Evolutionary conservation across 2,113 vertebrate species (phyloP).

Genomic region (Psephotus haematonotus): DNA sequence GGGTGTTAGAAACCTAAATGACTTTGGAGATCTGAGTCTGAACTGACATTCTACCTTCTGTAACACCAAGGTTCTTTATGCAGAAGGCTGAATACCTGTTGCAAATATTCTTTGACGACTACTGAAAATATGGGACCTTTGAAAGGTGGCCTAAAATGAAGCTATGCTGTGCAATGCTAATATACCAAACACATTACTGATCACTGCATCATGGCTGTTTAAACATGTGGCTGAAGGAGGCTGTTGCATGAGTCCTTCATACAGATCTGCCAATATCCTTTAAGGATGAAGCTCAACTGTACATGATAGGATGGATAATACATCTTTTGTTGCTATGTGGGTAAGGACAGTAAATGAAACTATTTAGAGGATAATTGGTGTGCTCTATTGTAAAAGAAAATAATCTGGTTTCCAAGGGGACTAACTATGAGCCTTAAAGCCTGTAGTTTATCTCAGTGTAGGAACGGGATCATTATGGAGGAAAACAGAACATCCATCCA

Average conservation of each 20-base stretch:
- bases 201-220: background rate
- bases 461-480: slow-evolving; percentile 28
- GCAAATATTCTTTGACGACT: background rate
- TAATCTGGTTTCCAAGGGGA: slow-evolving; percentile 50
- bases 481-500: slow-evolving; percentile 22
- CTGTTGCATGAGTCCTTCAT: background rate
- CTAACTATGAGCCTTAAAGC: slow-evolving; percentile 36
- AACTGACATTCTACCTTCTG: background rate
- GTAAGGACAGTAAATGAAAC: slow-evolving; percentile 32
- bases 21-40: background rate
- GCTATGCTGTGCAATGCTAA: background rate
- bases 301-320: slow-evolving; percentile 44
- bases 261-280: background rate
- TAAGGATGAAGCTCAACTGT: slow-evolving; percentile 2
- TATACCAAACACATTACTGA: background rate
- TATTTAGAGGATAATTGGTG: slow-evolving; percentile 56
- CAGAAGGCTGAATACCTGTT: background rate
- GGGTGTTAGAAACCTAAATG: background rate
- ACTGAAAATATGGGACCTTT: background rate
- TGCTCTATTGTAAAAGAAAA: slow-evolving; percentile 36
- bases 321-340: slow-evolving; percentile 49
- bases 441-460: slow-evolving; percentile 28
- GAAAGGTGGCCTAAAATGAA: background rate
- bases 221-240: background rate
- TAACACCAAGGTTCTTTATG: background rate